phyloP scores from a whole-genome alignment of 2,797 vertebrate species.

The Cirrhinus molitorella region DNA sequence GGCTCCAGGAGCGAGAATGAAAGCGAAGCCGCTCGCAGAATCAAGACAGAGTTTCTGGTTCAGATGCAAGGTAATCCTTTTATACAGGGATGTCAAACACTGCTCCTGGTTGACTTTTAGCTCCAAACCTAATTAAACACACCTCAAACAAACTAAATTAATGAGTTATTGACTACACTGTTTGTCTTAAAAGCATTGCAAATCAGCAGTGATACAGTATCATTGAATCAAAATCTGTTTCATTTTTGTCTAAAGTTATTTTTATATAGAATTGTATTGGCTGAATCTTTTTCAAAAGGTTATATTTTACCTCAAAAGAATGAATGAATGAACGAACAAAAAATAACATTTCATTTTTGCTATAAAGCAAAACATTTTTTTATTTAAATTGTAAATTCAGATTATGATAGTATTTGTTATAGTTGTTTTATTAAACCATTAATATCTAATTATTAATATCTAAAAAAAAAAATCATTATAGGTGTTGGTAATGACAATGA shows the following conservation, averaged over 20 bases:
- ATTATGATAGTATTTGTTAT: background rate
- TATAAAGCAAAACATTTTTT: too few relatives aligned
- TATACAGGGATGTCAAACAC: background rate
- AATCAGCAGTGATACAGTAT: background rate
- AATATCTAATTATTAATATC: background rate
- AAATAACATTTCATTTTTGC: background rate
- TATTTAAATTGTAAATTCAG: background rate
- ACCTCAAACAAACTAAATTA: background rate
- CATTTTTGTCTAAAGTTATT: background rate
- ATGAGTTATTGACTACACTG: too few relatives aligned
- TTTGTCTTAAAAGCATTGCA: background rate
- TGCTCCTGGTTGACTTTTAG: background rate
- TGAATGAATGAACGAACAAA: background rate
- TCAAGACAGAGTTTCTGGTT: constrained; percentile 98
- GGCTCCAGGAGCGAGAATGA: constrained; percentile 98
- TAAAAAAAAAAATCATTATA: constrained; percentile 63
- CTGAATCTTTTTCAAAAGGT: background rate
- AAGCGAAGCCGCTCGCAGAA: constrained; percentile 95
- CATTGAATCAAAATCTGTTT: background rate
- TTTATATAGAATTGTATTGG: background rate
- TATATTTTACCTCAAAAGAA: background rate
- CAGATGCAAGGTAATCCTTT: constrained; percentile 93
- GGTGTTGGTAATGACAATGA: constrained; percentile 97
- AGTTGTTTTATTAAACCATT: background rate
- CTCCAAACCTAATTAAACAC: background rate